phyloP scores from a whole-genome alignment of 2,888 invertebrate genomes.

The Trichogramma evanescens region DNA sequence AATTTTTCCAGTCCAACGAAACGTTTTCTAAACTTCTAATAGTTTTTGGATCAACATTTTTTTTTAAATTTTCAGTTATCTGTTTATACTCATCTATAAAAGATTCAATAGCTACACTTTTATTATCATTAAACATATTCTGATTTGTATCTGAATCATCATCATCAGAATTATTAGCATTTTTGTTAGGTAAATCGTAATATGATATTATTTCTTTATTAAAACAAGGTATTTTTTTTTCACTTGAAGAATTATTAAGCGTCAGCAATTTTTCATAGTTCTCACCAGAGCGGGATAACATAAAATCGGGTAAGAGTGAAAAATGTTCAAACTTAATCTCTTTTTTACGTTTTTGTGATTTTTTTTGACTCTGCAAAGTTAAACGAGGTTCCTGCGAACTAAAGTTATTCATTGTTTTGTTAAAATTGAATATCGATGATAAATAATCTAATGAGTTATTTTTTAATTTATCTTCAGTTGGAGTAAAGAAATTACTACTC shows the following conservation, averaged over 20 bases:
- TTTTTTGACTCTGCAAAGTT: slow-evolving; percentile 3
- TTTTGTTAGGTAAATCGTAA: slow-evolving; percentile 17
- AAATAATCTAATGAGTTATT: background rate
- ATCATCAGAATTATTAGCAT: background rate
- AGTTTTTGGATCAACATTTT: no score
- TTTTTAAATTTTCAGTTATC: no score
- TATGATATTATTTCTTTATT: slow-evolving; percentile 10
- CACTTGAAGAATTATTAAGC: background rate
- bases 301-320: no score
- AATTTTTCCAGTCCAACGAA: no score
- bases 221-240: background rate
- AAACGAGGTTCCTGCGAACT: slow-evolving; percentile 2
- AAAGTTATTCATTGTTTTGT: background rate
- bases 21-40: no score
- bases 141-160: no score
- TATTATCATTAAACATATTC: no score
- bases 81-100: no score
- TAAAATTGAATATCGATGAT: slow-evolving; percentile 1
- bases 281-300: no score
- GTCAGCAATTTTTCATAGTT: no score
- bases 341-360: background rate
- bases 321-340: background rate
- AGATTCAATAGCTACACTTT: no score
- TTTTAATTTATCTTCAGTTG: slow-evolving; percentile 2
- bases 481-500: slow-evolving; percentile 3